Conservation (phyloP, 2,797 vertebrate species). For the Microcaecilia unicolor region DNA sequence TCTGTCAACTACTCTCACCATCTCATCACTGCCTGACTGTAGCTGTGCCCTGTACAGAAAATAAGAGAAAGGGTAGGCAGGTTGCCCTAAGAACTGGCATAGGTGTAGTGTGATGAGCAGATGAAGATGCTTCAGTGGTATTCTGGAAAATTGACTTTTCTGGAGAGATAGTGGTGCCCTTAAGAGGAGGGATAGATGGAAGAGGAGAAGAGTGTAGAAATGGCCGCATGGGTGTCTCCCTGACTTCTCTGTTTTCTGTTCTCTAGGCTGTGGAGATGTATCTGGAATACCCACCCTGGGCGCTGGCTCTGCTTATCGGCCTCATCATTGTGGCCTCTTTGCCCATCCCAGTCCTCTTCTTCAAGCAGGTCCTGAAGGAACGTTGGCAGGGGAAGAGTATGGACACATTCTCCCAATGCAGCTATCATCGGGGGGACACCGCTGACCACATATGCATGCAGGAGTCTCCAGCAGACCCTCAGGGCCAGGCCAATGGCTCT, state of each 20-base stretch:
- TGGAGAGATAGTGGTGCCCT: too few relatives aligned
- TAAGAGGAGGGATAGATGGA: too few relatives aligned
- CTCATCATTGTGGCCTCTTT: slow-evolving; percentile 56
- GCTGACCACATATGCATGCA: neutral
- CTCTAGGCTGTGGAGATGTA: slow-evolving; percentile 50
- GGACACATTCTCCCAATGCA: neutral
- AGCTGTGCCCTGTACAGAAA: too few relatives aligned
- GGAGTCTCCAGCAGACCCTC: neutral
- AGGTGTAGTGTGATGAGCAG: too few relatives aligned
- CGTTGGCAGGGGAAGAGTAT: neutral
- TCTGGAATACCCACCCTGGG: slow-evolving; percentile 63
- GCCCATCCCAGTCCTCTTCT: slow-evolving; percentile 54
- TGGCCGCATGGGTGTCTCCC: neutral
- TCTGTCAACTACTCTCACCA: too few relatives aligned
- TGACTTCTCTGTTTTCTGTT: neutral
- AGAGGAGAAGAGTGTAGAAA: too few relatives aligned
- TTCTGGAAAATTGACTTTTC: too few relatives aligned
- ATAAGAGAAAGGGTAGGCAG: too few relatives aligned
- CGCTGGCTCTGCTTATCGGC: slow-evolving; percentile 34
- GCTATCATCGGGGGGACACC: neutral
- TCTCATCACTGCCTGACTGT: too few relatives aligned
- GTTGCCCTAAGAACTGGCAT: too few relatives aligned
- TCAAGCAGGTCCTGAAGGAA: slow-evolving; percentile 31
- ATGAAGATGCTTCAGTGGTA: too few relatives aligned
- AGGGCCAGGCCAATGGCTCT: neutral